Evolutionary conservation across 2,797 vertebrate species (phyloP).

Genomic region (Rhadinocentrus ornatus): DNA sequence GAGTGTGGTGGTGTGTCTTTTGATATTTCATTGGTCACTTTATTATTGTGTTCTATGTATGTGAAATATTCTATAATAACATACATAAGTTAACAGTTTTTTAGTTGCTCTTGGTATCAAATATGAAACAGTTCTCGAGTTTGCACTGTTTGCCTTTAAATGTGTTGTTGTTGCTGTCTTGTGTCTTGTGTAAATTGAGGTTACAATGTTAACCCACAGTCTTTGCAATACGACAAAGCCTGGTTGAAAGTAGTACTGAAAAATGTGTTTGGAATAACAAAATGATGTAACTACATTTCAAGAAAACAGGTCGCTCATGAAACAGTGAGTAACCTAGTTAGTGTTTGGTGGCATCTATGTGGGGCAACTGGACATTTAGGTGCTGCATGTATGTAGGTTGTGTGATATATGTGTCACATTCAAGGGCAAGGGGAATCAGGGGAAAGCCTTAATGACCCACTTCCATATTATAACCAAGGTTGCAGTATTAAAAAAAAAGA

Average conservation of each 20-base stretch:
- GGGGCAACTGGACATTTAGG: constrained; percentile 4
- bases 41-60: constrained; percentile 31
- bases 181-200: not conserved
- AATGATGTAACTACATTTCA: not conserved
- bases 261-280: constrained; percentile 9
- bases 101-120: not conserved
- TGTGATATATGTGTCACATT: constrained; percentile 41
- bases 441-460: constrained; percentile 55
- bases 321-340: constrained; percentile 9
- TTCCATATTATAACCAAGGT: constrained; percentile 69
- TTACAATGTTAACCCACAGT: not conserved
- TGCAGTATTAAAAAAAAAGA: constrained; percentile 62
- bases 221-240: constrained; percentile 4
- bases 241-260: not conserved
- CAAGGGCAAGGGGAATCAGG: constrained; percentile 26
- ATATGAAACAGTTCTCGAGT: constrained; percentile 11
- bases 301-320: constrained; percentile 15
- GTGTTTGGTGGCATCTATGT: constrained; percentile 18
- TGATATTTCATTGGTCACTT: constrained; percentile 13
- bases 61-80: constrained; percentile 11
- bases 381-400: constrained; percentile 8
- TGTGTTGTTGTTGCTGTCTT: constrained; percentile 1
- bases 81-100: not conserved
- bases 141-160: not conserved
- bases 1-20: constrained; percentile 63